Percentiles rank a stretch among this genome's conserved stretches.
These are phyloP conservation scores for Gymnocephalus cernua DNA, from an alignment of 2,113 vertebrate genomes.

Conservation along the genomic window DNA sequence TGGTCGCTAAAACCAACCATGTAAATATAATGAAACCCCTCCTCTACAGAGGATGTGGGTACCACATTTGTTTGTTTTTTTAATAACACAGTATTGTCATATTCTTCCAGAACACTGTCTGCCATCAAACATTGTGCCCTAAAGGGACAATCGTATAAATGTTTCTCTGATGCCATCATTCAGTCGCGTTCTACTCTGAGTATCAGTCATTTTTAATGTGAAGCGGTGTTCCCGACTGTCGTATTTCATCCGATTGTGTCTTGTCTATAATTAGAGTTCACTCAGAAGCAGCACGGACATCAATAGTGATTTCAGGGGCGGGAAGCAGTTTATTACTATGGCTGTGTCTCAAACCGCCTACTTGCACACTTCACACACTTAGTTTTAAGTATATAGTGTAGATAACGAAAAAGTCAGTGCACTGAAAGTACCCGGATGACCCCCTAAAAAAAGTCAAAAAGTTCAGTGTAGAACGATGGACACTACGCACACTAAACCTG, in stretches of 20 bases:
- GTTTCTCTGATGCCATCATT: constrained; percentile 9
- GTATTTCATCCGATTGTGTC: constrained; percentile 9
- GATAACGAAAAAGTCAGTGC: too few species aligned
- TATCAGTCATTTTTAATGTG: constrained; percentile 8
- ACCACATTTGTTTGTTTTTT: background rate
- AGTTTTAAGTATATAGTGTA: too few species aligned
- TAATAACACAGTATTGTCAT: constrained; percentile 1
- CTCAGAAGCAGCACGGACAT: constrained; percentile 53
- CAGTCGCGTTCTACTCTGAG: background rate
- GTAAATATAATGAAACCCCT: constrained; percentile 38
- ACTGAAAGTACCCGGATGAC: too few species aligned
- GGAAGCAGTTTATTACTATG: constrained; percentile 44
- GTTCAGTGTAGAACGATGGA: too few species aligned
- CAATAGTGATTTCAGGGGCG: constrained; percentile 48
- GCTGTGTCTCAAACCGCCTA: too few species aligned
- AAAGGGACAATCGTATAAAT: background rate
- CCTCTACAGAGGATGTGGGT: background rate
- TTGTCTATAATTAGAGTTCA: constrained; percentile 31
- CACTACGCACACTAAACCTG: too few species aligned
- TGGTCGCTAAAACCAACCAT: constrained; percentile 33
- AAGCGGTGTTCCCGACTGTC: constrained; percentile 7
- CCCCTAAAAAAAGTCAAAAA: too few species aligned
- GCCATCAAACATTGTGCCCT: background rate
- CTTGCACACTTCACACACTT: too few species aligned
- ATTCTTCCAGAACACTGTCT: constrained; percentile 5